phyloP scores from a whole-genome alignment of 2,113 vertebrate species.

The Butastur rufipennis region DNA sequence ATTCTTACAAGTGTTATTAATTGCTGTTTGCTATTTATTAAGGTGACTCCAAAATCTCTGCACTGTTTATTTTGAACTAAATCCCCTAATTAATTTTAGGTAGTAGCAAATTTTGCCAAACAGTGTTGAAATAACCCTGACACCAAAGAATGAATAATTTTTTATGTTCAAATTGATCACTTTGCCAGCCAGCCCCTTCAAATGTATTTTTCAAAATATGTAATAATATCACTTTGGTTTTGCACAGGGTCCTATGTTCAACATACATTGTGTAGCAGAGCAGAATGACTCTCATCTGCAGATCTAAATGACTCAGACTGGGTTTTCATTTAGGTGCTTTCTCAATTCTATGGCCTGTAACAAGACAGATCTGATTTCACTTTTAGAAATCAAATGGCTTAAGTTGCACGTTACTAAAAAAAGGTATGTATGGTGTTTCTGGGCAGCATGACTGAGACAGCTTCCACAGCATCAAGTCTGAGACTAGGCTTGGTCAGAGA shows the following conservation, averaged over 20 bases:
- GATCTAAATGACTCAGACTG: not conserved
- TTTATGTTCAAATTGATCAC: not conserved
- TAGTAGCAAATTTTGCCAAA: not conserved
- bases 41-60: not conserved
- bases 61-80: not conserved
- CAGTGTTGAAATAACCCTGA: not conserved
- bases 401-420: not conserved
- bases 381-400: not conserved
- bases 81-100: not conserved
- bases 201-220: not conserved
- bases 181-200: not conserved
- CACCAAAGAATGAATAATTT: not conserved
- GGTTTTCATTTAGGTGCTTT: not conserved
- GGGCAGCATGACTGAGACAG: not conserved
- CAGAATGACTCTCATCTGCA: not conserved
- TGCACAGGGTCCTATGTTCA: rapidly evolving
- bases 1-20: not conserved
- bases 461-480: not conserved
- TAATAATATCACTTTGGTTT: not conserved
- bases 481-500: not conserved
- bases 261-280: not conserved
- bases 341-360: not conserved
- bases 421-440: rapidly evolving
- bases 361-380: not conserved
- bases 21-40: not conserved